phyloP scores from a whole-genome alignment of 2,113 vertebrate species.

The Etia nguti region DNA sequence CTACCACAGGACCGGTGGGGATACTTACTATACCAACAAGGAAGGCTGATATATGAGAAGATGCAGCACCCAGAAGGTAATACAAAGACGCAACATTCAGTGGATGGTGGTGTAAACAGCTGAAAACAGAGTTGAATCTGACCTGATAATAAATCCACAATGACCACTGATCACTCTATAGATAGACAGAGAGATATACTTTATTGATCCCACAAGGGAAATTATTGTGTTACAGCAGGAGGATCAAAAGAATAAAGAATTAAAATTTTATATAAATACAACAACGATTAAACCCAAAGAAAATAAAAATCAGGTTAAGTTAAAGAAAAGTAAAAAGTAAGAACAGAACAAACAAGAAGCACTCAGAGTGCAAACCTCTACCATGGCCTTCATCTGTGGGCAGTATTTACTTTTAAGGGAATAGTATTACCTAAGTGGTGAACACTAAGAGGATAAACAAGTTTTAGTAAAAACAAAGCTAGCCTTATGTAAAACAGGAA shows the following conservation, averaged over 20 bases:
- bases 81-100: not conserved
- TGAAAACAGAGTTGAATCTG: not conserved
- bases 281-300: not conserved
- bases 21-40: not conserved
- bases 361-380: not conserved
- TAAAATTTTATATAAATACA: not conserved
- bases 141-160: not conserved
- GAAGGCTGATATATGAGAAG: not conserved
- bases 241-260: not conserved
- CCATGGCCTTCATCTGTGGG: not conserved
- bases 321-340: not conserved
- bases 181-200: not conserved
- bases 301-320: not conserved
- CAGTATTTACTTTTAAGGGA: not conserved
- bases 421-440: not conserved
- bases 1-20: not conserved
- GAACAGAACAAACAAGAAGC: not conserved
- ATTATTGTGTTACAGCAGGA: not conserved
- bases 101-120: fast-evolving
- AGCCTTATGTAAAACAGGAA: not conserved
- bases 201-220: not conserved
- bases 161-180: not conserved
- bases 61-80: not conserved
- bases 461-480: not conserved
- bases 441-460: not conserved